phyloP scores from a whole-genome alignment of 2,888 invertebrate genomes.

The Himalopsyche tibetana region DNA sequence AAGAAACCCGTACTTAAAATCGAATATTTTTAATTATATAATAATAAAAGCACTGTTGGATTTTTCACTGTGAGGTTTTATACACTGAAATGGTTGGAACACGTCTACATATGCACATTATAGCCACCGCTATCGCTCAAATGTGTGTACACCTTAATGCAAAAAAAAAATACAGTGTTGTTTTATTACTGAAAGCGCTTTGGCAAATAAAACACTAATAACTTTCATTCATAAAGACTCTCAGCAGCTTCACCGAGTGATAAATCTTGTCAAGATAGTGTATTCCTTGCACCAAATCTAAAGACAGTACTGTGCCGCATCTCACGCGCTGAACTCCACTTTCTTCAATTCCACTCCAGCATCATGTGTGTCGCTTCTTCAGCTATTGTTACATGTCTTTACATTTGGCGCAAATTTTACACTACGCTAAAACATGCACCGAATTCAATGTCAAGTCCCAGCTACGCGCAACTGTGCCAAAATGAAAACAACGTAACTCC shows the following conservation, averaged over 20 bases:
- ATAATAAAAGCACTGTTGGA: no score
- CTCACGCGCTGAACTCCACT: constrained; percentile 13
- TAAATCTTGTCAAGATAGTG: background rate
- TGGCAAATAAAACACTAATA: background rate
- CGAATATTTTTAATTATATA: no score
- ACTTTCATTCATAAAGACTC: background rate
- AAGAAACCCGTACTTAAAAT: no score
- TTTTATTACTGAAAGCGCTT: background rate
- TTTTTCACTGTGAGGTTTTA: no score
- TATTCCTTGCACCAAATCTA: constrained; percentile 2
- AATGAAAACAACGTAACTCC: no score
- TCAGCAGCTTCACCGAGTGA: background rate
- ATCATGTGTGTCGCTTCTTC: constrained; percentile 31
- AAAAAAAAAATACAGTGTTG: background rate
- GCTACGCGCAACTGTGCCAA: no score
- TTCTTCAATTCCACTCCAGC: constrained; percentile 15
- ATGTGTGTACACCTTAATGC: background rate
- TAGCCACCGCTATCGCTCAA: background rate
- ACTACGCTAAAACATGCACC: background rate
- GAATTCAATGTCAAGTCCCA: no score
- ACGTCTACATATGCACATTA: background rate
- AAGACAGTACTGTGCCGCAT: background rate
- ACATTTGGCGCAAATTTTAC: background rate
- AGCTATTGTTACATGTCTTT: background rate
- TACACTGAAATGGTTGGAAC: no score